Conservation (phyloP, 2,113 vertebrate species). For the Muscicapa adusta region DNA sequence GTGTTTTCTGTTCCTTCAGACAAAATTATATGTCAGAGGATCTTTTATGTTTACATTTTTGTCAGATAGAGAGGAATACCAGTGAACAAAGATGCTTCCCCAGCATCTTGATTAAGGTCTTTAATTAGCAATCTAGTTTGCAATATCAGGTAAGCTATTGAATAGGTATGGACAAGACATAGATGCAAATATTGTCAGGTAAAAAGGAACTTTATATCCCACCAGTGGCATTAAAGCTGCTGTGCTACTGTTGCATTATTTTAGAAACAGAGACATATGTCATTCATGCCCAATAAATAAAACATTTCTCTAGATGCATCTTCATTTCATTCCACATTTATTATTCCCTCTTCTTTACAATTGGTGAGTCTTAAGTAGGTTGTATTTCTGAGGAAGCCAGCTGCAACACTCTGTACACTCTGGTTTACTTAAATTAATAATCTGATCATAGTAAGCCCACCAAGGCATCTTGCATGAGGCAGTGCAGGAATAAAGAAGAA, state of each 20-base stretch:
- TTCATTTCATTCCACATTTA: background rate
- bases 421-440: slow-evolving; percentile 49
- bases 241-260: background rate
- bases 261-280: background rate
- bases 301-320: background rate
- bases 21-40: background rate
- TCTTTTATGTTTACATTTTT: background rate
- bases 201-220: background rate
- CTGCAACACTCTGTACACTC: background rate
- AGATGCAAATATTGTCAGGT: background rate
- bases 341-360: slow-evolving; percentile 13
- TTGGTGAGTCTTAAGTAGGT: slow-evolving; percentile 1
- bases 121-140: background rate
- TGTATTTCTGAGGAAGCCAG: background rate
- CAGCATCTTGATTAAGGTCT: background rate
- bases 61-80: background rate
- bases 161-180: background rate
- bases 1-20: background rate
- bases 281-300: background rate
- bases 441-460: background rate
- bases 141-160: background rate
- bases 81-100: background rate
- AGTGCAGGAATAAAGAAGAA: background rate
- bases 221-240: background rate
- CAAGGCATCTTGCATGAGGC: background rate